Evolutionary conservation across 2,888 invertebrate species (phyloP).

Genomic region (Gisinianus flammeolus): DNA sequence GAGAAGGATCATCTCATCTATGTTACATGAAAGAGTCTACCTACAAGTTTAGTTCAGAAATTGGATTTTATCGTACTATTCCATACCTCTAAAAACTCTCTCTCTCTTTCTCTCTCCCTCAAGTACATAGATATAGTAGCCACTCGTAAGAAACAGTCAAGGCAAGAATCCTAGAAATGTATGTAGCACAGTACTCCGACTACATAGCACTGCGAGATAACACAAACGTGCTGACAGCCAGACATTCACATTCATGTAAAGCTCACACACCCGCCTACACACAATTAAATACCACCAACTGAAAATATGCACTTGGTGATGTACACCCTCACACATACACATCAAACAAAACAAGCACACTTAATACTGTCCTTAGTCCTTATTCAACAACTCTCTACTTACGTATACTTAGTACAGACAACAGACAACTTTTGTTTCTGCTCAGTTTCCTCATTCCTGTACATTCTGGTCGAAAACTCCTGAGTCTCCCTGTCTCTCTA

Average conservation of each 20-base stretch:
- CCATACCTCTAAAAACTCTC: too few species aligned
- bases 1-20: conserved; percentile 33
- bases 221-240: too few species aligned
- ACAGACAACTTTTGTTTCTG: background rate
- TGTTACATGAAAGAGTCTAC: conserved; percentile 5
- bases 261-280: background rate
- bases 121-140: too few species aligned
- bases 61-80: conserved; percentile 20
- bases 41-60: conserved; percentile 14
- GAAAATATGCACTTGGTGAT: background rate
- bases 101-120: too few species aligned
- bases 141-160: too few species aligned
- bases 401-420: background rate
- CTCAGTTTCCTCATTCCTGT: background rate
- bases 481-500: background rate
- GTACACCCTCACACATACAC: background rate
- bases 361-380: background rate
- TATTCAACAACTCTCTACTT: background rate
- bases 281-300: background rate
- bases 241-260: too few species aligned
- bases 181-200: too few species aligned
- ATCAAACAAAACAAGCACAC: background rate
- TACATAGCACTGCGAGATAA: too few species aligned
- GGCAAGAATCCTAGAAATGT: too few species aligned
- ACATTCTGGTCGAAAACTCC: background rate